Evolutionary conservation across 1,140 invertebrate species (phyloP).

Genomic region (Pomacea maculata): DNA sequence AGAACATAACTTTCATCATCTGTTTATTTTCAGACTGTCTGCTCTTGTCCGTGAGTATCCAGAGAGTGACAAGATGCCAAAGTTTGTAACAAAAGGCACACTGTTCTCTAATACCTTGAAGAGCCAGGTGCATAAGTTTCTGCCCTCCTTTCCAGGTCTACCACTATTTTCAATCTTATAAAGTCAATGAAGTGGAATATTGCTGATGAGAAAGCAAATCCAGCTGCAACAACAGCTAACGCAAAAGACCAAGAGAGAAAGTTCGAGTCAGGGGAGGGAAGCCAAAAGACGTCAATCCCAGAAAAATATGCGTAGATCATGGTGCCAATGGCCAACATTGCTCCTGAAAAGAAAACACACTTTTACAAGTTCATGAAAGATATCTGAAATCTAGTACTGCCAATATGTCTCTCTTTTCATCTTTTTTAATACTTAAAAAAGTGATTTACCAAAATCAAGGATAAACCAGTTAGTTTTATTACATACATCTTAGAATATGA

Average conservation of each 20-base stretch:
- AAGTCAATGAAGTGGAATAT: conserved; percentile 43
- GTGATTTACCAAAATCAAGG: too few species aligned
- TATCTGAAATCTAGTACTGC: too few species aligned
- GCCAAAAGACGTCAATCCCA: conserved; percentile 88
- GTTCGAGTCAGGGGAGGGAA: conserved; percentile 94
- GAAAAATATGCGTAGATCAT: conserved; percentile 87
- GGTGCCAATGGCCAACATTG: conserved; percentile 84
- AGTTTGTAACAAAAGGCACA: neutral
- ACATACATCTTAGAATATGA: too few species aligned
- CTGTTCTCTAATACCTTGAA: conserved; percentile 11
- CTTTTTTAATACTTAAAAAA: too few species aligned
- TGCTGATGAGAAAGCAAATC: conserved; percentile 69
- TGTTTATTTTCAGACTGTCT: too few species aligned
- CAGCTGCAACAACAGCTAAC: conserved; percentile 85
- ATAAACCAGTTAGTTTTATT: too few species aligned
- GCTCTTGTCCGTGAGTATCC: too few species aligned
- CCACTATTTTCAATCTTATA: conserved; percentile 20
- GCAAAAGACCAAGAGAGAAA: conserved; percentile 94
- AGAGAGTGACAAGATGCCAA: too few species aligned
- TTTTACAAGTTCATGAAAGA: too few species aligned
- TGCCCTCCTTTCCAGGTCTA: neutral
- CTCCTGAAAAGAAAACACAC: conserved; percentile 68
- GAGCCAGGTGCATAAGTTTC: conserved; percentile 13
- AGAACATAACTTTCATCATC: too few species aligned
- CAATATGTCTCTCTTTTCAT: too few species aligned